Evolutionary conservation across 2,888 invertebrate genomes (phyloP).

Genomic region (Rhyacophila evoluta): DNA sequence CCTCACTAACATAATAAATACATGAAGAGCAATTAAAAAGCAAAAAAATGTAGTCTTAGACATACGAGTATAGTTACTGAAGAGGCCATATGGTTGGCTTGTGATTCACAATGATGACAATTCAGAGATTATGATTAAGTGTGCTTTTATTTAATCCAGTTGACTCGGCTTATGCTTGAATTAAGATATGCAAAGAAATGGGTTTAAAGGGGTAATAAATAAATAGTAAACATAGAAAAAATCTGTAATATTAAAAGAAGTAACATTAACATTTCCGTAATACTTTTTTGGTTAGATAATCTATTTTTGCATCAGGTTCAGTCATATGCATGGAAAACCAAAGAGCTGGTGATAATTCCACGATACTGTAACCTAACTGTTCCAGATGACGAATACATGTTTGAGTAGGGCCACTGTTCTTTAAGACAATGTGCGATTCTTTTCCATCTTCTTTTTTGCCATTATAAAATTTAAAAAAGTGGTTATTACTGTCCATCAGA

Average conservation of each 20-base stretch:
- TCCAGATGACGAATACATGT: constrained; percentile 61
- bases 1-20: no score
- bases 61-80: no score
- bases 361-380: constrained; percentile 61
- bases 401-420: constrained; percentile 57
- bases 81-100: no score
- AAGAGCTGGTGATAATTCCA: constrained; percentile 58
- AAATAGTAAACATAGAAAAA: no score
- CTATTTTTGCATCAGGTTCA: constrained; percentile 57
- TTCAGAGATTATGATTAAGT: no score
- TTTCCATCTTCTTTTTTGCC: neutral
- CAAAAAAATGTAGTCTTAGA: no score
- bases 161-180: no score
- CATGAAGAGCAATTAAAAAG: no score
- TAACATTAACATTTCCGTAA: neutral
- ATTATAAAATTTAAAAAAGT: constrained; percentile 33
- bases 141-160: no score
- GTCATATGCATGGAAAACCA: constrained; percentile 63
- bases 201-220: no score
- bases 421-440: constrained; percentile 23
- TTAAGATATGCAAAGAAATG: no score
- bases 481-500: constrained; percentile 28
- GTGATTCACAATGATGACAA: no score
- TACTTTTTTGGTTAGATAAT: constrained; percentile 43
- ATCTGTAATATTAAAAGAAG: neutral